Conservation (phyloP, 2,113 vertebrate species). For the Struthio camelus region DNA sequence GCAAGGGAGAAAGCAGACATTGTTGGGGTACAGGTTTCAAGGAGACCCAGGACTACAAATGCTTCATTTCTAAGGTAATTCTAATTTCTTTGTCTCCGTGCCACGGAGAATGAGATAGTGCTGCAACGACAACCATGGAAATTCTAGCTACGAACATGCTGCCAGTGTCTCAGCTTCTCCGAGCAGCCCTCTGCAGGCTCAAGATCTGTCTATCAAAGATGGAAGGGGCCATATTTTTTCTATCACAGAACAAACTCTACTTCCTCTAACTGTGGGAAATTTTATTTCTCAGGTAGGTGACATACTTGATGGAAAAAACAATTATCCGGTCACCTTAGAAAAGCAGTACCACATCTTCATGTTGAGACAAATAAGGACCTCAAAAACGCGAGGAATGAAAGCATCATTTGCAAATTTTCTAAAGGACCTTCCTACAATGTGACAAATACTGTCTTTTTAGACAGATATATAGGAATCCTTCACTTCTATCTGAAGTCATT, state of each 20-base stretch:
- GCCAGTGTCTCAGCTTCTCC: not conserved
- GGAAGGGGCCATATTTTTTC: not conserved
- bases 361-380: not conserved
- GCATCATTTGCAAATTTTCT: not conserved
- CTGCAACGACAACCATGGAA: not conserved
- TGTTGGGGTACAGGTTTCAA: too few species aligned
- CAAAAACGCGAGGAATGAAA: not conserved
- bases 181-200: not conserved
- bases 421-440: not conserved
- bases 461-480: not conserved
- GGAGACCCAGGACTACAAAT: not conserved
- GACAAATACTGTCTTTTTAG: accelerated
- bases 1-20: not conserved
- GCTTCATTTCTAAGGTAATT: not conserved
- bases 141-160: not conserved
- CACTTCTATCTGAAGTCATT: not conserved
- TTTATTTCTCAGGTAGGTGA: not conserved
- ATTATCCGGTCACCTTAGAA: not conserved
- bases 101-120: not conserved
- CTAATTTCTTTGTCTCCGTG: not conserved
- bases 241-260: not conserved
- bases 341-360: not conserved
- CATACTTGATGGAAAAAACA: not conserved
- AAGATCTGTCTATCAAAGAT: not conserved
- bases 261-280: not conserved